Percentiles rank a stretch among this genome's conserved stretches.
phyloP scores from a whole-genome alignment of 2,113 vertebrate species.

The Antennarius striatus region DNA sequence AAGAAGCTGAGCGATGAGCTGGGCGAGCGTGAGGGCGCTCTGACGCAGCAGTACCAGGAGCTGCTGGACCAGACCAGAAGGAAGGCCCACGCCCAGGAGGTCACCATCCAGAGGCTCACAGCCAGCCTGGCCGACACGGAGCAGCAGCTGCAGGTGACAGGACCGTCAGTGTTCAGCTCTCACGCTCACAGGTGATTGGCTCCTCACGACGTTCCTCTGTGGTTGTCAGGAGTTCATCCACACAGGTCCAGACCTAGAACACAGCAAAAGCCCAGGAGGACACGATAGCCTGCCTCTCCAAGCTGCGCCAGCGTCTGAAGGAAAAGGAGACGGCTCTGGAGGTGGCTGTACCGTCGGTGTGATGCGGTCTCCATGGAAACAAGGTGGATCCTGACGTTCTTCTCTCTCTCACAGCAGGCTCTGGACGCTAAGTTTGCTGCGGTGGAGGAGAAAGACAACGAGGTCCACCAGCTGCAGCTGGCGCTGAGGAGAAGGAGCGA shows the following conservation, averaged over 20 bases:
- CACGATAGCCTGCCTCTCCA: constrained; percentile 72
- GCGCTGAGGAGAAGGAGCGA: constrained; percentile 80
- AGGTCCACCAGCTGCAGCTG: constrained; percentile 79
- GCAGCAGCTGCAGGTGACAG: constrained; percentile 84
- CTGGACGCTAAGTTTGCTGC: constrained; percentile 81
- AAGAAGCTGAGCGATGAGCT: constrained; percentile 88
- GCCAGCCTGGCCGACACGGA: constrained; percentile 83
- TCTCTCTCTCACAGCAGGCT: constrained; percentile 66
- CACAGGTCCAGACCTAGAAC: constrained; percentile 75
- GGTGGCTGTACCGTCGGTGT: constrained; percentile 50
- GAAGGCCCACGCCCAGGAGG: constrained; percentile 83
- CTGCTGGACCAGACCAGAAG: constrained; percentile 83
- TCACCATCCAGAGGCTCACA: constrained; percentile 81
- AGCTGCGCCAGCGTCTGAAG: constrained; percentile 79
- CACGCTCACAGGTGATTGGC: background rate
- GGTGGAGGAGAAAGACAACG: constrained; percentile 83
- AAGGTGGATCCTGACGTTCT: constrained; percentile 8
- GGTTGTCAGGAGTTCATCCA: constrained; percentile 79
- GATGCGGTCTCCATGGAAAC: background rate
- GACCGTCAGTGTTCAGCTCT: background rate
- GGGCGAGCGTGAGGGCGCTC: constrained; percentile 81
- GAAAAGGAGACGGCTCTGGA: constrained; percentile 82
- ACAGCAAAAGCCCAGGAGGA: constrained; percentile 72
- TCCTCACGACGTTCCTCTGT: constrained; percentile 10
- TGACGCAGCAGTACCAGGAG: constrained; percentile 81